Percentiles rank a stretch among this genome's conserved stretches.
These are phyloP conservation scores for Mesorhabditis spiculigera DNA, from an alignment of 2,888 invertebrate species.

Conservation along the genomic window DNA sequence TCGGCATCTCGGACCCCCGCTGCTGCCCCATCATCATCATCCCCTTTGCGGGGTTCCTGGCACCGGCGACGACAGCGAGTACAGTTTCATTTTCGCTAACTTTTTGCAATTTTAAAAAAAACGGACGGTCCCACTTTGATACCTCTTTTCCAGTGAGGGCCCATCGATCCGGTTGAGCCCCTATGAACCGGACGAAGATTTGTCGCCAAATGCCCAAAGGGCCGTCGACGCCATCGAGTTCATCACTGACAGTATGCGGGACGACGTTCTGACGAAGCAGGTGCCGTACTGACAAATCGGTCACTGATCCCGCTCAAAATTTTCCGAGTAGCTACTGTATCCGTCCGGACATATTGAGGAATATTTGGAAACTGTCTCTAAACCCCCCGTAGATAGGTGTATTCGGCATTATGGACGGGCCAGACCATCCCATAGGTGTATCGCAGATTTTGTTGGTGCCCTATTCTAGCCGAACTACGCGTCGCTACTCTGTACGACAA, in stretches of 20 bases:
- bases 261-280: slow-evolving; percentile 54
- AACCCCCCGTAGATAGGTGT: no score
- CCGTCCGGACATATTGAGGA: no score
- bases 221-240: slow-evolving; percentile 56
- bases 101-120: background rate
- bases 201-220: slow-evolving; percentile 35
- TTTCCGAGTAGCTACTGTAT: background rate
- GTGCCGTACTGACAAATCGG: slow-evolving; percentile 21
- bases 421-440: no score
- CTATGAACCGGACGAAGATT: slow-evolving; percentile 19
- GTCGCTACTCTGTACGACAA: background rate
- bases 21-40: slow-evolving; percentile 29
- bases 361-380: no score
- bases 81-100: background rate
- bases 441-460: no score
- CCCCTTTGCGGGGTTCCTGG: slow-evolving; percentile 28
- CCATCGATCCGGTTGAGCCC: slow-evolving; percentile 1
- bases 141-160: background rate
- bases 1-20: slow-evolving; percentile 23
- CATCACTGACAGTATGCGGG: slow-evolving; percentile 56
- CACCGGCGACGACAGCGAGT: slow-evolving; percentile 8
- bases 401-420: no score
- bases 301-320: background rate
- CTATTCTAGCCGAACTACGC: background rate
- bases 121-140: background rate